Base-by-base conservation (phyloP, 2,113 vertebrate species). In the Aplodontia rufa region DNA sequence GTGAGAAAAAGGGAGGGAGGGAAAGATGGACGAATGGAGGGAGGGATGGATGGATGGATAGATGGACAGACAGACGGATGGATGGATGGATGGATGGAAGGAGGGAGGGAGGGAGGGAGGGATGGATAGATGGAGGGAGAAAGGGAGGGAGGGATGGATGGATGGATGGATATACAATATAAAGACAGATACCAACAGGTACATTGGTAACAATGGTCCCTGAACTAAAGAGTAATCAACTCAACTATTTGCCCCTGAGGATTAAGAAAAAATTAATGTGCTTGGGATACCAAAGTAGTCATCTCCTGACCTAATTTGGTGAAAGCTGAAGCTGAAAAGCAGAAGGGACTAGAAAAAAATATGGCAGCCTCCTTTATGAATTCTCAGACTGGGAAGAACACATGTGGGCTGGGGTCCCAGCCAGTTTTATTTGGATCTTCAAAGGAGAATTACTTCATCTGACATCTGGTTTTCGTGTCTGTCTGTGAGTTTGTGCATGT, bases 371-470 rank as follows among this genome's bases (percentile, higher is more conserved):
- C 5, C 22, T 45, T 37, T 47, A 11, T 7, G 12, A 71, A 78
- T 40, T 80, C 74, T 11, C 86, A 71, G 90, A 20, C 30, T 88
- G 37, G 47, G 37, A 72, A 8, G 32, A 87, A 6, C 42, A 40
- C 55, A 37, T 45, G 93, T 72, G 76, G 60, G 35, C 37, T 19
- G 64, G 60, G 68, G 85, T 2, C n/a, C 10, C 81, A 94, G 89
- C 69, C 81, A 86, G 28, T n/a, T 95, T 84, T 40, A 35, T 79
- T 86, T 62, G 71, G 90, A 26, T 85, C 91, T 84, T 68, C n/a
- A 97, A 87, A 86, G 91, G 51, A 37, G 2, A 35, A 85, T 94
- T 37, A 88, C 85, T 37, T 96, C 91, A 47, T 94, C 76, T 85
- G 51, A 87, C 93, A 90, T 94, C 95, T 92, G 96, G 64, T 35